phyloP scores from a whole-genome alignment of 1,140 invertebrate species.

The Eufriesea mexicana region DNA sequence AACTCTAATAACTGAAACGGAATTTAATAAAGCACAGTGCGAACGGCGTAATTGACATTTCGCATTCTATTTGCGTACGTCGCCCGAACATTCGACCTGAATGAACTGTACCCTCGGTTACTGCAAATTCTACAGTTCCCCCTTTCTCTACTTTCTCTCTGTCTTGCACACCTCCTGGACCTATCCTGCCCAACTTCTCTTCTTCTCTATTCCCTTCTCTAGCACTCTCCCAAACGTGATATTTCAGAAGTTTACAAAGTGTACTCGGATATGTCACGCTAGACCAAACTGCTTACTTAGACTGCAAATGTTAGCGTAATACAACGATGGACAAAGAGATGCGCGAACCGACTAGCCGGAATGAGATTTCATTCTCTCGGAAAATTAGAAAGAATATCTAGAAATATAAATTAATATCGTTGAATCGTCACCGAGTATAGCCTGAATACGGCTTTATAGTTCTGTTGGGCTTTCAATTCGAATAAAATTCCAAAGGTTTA shows the following conservation, averaged over 20 bases:
- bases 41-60: conserved; percentile 47
- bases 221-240: neutral
- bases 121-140: conserved; percentile 5
- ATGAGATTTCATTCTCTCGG: too few relatives aligned
- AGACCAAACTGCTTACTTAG: neutral
- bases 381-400: too few relatives aligned
- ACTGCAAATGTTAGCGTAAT: neutral
- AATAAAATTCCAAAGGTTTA: too few relatives aligned
- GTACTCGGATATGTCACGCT: neutral
- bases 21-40: conserved; percentile 47
- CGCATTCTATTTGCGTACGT: conserved; percentile 47
- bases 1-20: conserved; percentile 50
- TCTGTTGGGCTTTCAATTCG: too few relatives aligned
- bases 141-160: too few relatives aligned
- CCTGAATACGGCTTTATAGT: too few relatives aligned
- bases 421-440: too few relatives aligned
- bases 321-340: neutral
- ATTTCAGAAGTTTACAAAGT: too few relatives aligned
- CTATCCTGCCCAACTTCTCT: neutral
- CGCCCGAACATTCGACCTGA: conserved; percentile 33
- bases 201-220: neutral
- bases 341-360: too few relatives aligned
- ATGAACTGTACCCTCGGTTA: conserved; percentile 18
- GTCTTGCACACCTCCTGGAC: neutral
- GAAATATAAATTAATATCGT: too few relatives aligned